phyloP scores from a whole-genome alignment of 2,113 vertebrate genomes.

The Trachemys scripta region DNA sequence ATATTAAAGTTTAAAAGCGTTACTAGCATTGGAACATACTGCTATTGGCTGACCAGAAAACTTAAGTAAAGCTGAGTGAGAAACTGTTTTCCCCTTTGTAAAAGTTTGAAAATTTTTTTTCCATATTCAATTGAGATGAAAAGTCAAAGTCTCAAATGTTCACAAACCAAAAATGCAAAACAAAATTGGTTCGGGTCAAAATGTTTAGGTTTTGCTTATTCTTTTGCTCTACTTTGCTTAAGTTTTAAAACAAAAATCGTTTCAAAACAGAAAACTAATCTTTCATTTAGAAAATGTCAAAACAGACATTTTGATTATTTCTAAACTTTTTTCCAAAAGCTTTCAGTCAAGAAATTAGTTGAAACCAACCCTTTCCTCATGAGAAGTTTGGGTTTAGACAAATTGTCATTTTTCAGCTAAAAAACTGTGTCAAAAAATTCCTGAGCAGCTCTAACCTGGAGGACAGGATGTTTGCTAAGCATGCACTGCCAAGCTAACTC shows the following conservation, averaged over 20 bases:
- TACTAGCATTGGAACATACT: neutral
- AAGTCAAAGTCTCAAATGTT: neutral
- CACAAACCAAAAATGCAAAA: neutral
- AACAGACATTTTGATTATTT: neutral
- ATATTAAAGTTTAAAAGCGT: neutral
- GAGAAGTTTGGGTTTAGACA: neutral
- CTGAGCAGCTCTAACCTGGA: neutral
- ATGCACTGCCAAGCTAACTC: neutral
- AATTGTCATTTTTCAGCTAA: neutral
- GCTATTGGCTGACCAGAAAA: neutral
- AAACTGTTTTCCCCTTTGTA: too few species aligned
- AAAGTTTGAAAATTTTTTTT: neutral
- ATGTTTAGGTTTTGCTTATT: neutral
- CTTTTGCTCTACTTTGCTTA: neutral
- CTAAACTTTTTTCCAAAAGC: neutral
- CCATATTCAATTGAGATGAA: neutral
- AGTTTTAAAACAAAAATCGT: neutral
- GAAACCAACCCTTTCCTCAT: neutral
- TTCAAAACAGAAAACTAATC: neutral
- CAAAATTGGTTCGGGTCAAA: neutral
- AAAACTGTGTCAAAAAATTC: neutral
- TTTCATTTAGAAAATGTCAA: neutral
- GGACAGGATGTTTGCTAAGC: neutral
- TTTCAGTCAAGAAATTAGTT: neutral
- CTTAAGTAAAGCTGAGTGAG: neutral